These are phyloP conservation scores for Pocillopora damicornis DNA, from an alignment of 64 coral and sea anemone genomes.

Conservation along the genomic window DNA sequence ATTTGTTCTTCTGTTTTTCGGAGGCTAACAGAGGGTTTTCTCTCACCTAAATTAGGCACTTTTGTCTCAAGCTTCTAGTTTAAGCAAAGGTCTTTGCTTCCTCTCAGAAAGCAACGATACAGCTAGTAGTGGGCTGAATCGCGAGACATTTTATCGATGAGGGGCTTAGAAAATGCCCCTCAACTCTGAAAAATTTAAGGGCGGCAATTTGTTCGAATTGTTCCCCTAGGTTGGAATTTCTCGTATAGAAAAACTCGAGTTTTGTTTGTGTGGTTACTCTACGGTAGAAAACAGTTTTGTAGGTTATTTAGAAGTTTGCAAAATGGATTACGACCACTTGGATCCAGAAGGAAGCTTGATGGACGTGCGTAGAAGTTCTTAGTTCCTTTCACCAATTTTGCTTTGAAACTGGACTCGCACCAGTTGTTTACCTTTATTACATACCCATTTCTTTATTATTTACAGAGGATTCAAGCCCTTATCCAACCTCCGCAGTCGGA, in stretches of 20 bases:
- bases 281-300: not conserved
- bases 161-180: conserved; percentile 42
- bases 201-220: conserved; percentile 44
- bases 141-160: not conserved
- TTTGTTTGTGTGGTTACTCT: not conserved
- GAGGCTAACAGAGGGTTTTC: conserved; percentile 3
- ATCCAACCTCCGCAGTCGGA: conserved; percentile 92
- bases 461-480: conserved; percentile 96
- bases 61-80: conserved; percentile 1
- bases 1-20: conserved; percentile 39
- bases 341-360: conserved; percentile 91
- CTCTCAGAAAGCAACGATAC: not conserved
- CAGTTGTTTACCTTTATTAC: conserved; percentile 8
- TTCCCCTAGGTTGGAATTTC: conserved; percentile 29
- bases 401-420: conserved; percentile 26
- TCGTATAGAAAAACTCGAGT: not conserved
- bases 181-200: conserved; percentile 3
- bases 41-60: conserved; percentile 1
- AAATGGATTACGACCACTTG: conserved; percentile 96
- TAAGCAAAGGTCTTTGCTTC: not conserved
- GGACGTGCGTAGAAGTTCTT: conserved; percentile 70
- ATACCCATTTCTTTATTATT: conserved; percentile 47
- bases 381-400: conserved; percentile 8
- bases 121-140: conserved; percentile 15
- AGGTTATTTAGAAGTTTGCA: not conserved